Conservation (phyloP, 2,888 invertebrate species). For the Macroteleia sp. region DNA sequence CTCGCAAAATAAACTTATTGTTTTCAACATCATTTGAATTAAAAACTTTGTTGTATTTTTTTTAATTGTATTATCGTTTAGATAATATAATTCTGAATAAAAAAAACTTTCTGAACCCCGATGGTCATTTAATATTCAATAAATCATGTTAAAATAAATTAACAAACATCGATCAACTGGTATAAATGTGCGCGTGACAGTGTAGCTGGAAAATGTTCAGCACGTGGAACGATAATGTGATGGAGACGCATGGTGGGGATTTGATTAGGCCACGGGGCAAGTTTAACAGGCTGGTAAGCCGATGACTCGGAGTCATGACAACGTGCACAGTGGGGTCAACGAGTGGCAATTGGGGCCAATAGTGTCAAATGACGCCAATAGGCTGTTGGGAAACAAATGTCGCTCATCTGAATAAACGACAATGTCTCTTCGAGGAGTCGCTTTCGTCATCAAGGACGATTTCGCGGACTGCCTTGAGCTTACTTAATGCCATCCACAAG, state of each 20-base stretch:
- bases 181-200: background rate
- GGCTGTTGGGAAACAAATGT: conserved; percentile 82
- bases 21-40: too few species aligned
- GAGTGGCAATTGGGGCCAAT: conserved; percentile 82
- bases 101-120: too few species aligned
- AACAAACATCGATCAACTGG: background rate
- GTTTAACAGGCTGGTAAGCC: conserved; percentile 81
- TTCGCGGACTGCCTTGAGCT: background rate
- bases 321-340: conserved; percentile 80
- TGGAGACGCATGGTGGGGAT: conserved; percentile 64
- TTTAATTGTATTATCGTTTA: too few species aligned
- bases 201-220: background rate
- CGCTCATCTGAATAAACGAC: conserved; percentile 53
- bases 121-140: too few species aligned
- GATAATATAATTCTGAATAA: too few species aligned
- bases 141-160: too few species aligned
- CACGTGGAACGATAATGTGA: conserved; percentile 49
- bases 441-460: conserved; percentile 30
- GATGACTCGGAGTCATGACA: conserved; percentile 83
- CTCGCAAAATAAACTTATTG: too few species aligned
- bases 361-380: conserved; percentile 81
- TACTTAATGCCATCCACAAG: background rate
- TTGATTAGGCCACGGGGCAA: conserved; percentile 78
- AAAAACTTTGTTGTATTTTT: too few species aligned
- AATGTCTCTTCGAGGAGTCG: conserved; percentile 23